phyloP scores from a whole-genome alignment of 1,140 invertebrate genomes.

The Colletes latitarsis region DNA sequence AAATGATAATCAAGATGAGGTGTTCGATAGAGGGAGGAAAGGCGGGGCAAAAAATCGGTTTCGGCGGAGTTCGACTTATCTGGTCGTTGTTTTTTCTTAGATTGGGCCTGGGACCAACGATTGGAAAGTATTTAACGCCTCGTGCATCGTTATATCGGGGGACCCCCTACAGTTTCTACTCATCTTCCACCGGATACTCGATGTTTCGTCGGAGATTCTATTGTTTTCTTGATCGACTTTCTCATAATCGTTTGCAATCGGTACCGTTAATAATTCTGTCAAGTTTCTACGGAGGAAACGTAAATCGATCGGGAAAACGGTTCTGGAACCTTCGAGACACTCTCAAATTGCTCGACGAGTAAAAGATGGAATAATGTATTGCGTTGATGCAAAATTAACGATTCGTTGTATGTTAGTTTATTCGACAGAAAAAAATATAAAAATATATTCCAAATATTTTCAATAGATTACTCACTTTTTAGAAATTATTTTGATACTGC shows the following conservation, averaged over 20 bases:
- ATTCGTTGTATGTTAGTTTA: no score
- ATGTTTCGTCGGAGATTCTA: conserved; percentile 13
- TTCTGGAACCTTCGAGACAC: not conserved
- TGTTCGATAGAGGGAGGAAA: conserved; percentile 24
- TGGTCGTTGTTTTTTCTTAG: conserved; percentile 26
- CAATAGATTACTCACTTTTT: no score
- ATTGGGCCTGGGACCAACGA: conserved; percentile 29
- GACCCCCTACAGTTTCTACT: conserved; percentile 52
- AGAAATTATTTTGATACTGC: no score
- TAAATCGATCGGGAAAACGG: not conserved
- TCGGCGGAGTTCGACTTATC: not conserved
- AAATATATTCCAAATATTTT: no score
- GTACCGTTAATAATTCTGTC: conserved; percentile 29
- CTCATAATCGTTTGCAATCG: conserved; percentile 11
- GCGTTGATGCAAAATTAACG: no score
- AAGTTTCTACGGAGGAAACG: not conserved
- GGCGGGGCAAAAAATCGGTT: conserved; percentile 39
- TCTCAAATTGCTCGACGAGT: no score
- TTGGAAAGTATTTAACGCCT: conserved; percentile 63
- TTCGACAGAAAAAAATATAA: no score
- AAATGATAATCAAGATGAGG: conserved; percentile 48
- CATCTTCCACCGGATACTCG: conserved; percentile 54
- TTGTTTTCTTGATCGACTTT: conserved; percentile 50
- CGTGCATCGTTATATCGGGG: conserved; percentile 25
- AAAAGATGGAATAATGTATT: no score